Conservation (phyloP, 2,888 invertebrate species). For the Exephanes ischioxanthus region DNA sequence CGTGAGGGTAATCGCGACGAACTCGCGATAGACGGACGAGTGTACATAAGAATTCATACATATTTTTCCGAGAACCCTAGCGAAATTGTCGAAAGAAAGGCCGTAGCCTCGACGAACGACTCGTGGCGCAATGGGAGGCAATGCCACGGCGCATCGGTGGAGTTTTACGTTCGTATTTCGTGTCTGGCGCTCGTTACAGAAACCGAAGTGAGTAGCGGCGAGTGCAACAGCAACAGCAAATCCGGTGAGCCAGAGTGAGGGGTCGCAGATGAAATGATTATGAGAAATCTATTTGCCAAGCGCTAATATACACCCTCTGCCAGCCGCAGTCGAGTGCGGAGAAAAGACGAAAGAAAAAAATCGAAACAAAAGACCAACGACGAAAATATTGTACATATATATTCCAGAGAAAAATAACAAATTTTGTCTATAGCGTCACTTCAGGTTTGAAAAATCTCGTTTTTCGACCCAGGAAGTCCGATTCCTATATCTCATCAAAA, state of each 20-base stretch:
- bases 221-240: constrained; percentile 39
- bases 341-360: background rate
- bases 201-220: constrained; percentile 9
- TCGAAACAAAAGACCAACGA: constrained; percentile 24
- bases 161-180: constrained; percentile 65
- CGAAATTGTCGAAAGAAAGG: constrained; percentile 39
- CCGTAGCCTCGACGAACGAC: constrained; percentile 28
- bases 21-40: constrained; percentile 11
- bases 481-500: background rate
- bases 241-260: constrained; percentile 8
- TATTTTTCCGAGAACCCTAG: constrained; percentile 42
- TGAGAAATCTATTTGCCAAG: constrained; percentile 64
- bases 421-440: background rate
- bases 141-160: constrained; percentile 30
- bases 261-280: constrained; percentile 56
- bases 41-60: constrained; percentile 31
- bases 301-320: constrained; percentile 37
- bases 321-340: constrained; percentile 25
- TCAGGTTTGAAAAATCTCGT: background rate
- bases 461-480: no score
- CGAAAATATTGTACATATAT: constrained; percentile 39
- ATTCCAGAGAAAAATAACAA: constrained; percentile 1
- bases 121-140: constrained; percentile 13
- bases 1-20: constrained; percentile 7
- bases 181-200: constrained; percentile 64